Evolutionary conservation across 1,140 invertebrate genomes (phyloP), one percentile per base, ranked within the genome.

Genomic region (Drosophila pseudoananassae): DNA sequence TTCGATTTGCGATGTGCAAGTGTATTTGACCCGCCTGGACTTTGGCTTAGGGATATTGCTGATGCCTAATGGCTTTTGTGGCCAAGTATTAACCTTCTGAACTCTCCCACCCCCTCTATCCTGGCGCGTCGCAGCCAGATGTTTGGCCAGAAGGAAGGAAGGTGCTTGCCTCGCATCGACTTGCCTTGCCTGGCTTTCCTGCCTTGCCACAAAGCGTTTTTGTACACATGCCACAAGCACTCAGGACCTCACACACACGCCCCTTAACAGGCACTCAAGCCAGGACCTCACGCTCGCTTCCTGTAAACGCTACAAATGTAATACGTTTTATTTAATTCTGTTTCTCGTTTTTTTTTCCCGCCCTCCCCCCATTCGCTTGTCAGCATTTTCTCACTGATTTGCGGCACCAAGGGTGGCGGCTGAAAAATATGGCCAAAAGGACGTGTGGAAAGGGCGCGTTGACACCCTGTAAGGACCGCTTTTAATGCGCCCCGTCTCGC

Each of bases 301-400:
- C 77, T 80, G 74, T 69, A 72, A 78, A 78, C 73, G 82, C 75
- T 76, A 89, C 79, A 88, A 88, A 88, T 88, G 76, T 88, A 88
- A 87, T 81, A 87, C 83, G 83, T 88, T 87, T 87, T 87, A 87
- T 87, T 88, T 87, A 87, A 87, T 74, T 31, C 50, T 64, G 45
- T 59, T 57, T 57, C 68, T 55, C 59, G 58, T 53, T 45, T 70
- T 43, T 68, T 40, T 47, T 71, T 51, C 58, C 49, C 59, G 45
- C 47, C 57, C 51, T 74, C 17, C 40, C 52, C 53, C 55, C 70
- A 53, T 49, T 61, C 59, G 81, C 83, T 76, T 87, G 83, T 87
- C 83, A 87, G 83, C 83, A 83, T 88, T 87, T 87, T 87, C 75
- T 83, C 71, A 87, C 75, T 87, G 78, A 88, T 87, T 87, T 88